These are phyloP conservation scores for Pristiophorus japonicus DNA, from an alignment of 2,113 vertebrate genomes.

Conservation along the genomic window DNA sequence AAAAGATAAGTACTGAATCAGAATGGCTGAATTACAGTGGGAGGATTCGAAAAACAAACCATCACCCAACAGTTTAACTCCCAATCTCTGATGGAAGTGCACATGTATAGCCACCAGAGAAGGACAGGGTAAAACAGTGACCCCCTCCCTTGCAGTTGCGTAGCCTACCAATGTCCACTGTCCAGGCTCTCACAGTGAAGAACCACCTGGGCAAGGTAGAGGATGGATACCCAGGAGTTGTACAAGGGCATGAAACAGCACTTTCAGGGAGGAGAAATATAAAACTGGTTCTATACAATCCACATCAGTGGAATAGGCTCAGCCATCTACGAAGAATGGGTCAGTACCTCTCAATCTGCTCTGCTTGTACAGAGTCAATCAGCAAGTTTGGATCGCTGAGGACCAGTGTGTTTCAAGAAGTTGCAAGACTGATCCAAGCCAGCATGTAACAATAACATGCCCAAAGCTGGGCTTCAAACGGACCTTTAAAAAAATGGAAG, in stretches of 20 bases:
- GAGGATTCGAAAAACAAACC: neutral
- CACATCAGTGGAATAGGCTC: neutral
- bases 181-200: neutral
- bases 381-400: neutral
- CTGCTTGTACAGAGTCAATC: neutral
- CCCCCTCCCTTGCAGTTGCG: neutral
- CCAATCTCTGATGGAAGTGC: neutral
- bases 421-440: neutral
- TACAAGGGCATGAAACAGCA: neutral
- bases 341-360: neutral
- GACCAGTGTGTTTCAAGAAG: neutral
- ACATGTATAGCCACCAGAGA: neutral
- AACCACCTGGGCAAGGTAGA: neutral
- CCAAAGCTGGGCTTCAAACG: neutral
- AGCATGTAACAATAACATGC: neutral
- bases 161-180: neutral
- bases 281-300: no score
- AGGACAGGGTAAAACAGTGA: neutral
- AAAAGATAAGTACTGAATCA: neutral
- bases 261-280: neutral
- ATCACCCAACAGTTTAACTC: neutral
- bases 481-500: neutral
- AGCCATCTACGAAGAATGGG: neutral
- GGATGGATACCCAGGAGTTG: neutral
- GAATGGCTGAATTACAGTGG: neutral